Evolutionary conservation across 2,888 invertebrate species (phyloP).

Genomic region (Pandemis corylana): DNA sequence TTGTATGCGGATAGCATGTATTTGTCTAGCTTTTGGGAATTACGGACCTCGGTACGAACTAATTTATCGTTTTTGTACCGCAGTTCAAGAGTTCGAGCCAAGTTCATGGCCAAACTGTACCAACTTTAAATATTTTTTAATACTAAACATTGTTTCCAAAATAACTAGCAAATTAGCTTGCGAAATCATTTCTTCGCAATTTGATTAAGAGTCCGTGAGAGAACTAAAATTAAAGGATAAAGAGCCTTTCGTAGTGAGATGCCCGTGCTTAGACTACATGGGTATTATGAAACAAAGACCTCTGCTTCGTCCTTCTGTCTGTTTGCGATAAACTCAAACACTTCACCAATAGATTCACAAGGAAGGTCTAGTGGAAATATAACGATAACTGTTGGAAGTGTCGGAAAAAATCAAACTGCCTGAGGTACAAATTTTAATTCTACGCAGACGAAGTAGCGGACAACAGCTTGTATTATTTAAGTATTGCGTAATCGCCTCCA

Average conservation of each 20-base stretch:
- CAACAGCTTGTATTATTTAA: background rate
- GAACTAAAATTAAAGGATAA: background rate
- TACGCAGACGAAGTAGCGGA: no score
- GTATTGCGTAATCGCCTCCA: background rate
- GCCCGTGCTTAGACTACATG: background rate
- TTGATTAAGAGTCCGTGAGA: background rate
- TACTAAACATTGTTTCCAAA: no score
- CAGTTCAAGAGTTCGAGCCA: slow-evolving; percentile 8
- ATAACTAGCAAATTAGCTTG: background rate
- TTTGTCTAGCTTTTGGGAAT: slow-evolving; percentile 33
- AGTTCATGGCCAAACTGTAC: background rate
- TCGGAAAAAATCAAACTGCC: no score
- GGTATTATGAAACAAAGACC: no score
- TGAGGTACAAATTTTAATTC: no score
- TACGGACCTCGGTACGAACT: slow-evolving; percentile 8
- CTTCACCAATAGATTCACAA: no score
- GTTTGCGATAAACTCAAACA: no score
- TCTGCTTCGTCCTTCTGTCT: no score
- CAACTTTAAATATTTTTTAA: no score
- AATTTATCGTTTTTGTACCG: slow-evolving; percentile 23
- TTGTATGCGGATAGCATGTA: slow-evolving; percentile 36
- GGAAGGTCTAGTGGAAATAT: no score
- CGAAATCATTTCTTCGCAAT: background rate
- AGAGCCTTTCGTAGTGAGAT: no score
- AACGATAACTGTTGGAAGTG: no score